A percentile compares a stretch with the other conserved stretches of the same genome.
phyloP scores from a whole-genome alignment of 2,797 vertebrate species.

The Chlorospingus semifuscus region DNA sequence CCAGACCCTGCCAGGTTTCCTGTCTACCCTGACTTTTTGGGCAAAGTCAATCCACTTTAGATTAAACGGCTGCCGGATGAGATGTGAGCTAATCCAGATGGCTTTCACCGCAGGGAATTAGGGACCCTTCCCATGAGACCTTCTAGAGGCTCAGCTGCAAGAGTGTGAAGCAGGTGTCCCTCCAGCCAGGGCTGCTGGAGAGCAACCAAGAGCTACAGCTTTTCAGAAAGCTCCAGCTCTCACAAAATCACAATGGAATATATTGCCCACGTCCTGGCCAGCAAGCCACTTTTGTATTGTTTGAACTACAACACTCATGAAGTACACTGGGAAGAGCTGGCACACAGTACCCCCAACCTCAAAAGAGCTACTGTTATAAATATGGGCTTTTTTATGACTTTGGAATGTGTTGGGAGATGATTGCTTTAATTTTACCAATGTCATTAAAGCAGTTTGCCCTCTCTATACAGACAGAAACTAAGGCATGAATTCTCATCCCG shows the following conservation, averaged over 20 bases:
- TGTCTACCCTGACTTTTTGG: background rate
- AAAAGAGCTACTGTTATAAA: background rate
- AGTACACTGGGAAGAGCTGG: background rate
- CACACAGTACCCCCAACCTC: background rate
- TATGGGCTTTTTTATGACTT: background rate
- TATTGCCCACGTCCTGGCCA: accelerated
- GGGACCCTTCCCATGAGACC: background rate
- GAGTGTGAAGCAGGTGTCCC: background rate
- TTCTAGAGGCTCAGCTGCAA: background rate
- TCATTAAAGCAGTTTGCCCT: background rate
- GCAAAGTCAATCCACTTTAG: background rate
- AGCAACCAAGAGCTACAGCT: background rate
- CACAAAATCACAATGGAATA: background rate
- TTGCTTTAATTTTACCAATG: background rate
- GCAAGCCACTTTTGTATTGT: background rate
- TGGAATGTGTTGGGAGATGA: background rate
- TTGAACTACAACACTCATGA: background rate
- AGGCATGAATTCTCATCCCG: background rate
- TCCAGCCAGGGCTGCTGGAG: background rate
- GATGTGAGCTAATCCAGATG: background rate
- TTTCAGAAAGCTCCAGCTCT: background rate
- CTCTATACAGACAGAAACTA: background rate
- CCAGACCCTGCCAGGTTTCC: background rate
- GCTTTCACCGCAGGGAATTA: background rate
- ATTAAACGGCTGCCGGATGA: background rate